These are phyloP conservation scores for Gastrophysa polygoni DNA, from an alignment of 2,888 invertebrate genomes.

Conservation along the genomic window DNA sequence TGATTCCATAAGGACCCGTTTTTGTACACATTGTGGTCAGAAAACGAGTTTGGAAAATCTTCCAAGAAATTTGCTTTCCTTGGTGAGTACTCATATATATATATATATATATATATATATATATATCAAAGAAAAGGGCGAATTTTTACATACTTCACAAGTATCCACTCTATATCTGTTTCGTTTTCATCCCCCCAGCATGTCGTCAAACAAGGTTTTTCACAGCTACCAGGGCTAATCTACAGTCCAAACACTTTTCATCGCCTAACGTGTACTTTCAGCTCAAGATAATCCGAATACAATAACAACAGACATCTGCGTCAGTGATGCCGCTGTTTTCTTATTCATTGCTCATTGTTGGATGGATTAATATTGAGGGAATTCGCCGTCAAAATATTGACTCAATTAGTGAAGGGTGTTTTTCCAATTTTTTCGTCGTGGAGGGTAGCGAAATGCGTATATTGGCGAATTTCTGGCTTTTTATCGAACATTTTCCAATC, in stretches of 20 bases:
- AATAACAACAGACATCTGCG: slow-evolving; percentile 42
- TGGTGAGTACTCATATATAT: too few species aligned
- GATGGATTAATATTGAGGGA: slow-evolving; percentile 5
- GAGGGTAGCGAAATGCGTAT: neutral
- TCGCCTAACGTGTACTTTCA: slow-evolving; percentile 36
- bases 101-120: too few species aligned
- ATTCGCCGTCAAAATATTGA: slow-evolving; percentile 18
- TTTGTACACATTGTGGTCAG: too few species aligned
- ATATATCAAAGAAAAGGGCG: too few species aligned
- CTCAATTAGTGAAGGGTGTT: neutral
- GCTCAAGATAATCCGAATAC: slow-evolving; percentile 44
- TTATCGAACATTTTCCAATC: neutral
- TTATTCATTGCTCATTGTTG: slow-evolving; percentile 30
- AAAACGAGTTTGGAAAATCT: too few species aligned
- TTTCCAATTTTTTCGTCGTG: neutral
- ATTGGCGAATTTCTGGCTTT: neutral
- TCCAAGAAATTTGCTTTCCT: too few species aligned
- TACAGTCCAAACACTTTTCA: slow-evolving; percentile 57
- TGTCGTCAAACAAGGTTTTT: slow-evolving; percentile 44
- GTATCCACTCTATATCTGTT: slow-evolving; percentile 12
- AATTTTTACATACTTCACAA: too few species aligned
- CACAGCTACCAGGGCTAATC: slow-evolving; percentile 53
- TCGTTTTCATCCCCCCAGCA: slow-evolving; percentile 1
- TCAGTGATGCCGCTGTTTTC: slow-evolving; percentile 34
- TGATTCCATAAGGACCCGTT: too few species aligned